Percentiles rank a stretch among this genome's conserved stretches.
phyloP scores from a whole-genome alignment of 1,140 invertebrate genomes.

The Homalodisca vitripennis region DNA sequence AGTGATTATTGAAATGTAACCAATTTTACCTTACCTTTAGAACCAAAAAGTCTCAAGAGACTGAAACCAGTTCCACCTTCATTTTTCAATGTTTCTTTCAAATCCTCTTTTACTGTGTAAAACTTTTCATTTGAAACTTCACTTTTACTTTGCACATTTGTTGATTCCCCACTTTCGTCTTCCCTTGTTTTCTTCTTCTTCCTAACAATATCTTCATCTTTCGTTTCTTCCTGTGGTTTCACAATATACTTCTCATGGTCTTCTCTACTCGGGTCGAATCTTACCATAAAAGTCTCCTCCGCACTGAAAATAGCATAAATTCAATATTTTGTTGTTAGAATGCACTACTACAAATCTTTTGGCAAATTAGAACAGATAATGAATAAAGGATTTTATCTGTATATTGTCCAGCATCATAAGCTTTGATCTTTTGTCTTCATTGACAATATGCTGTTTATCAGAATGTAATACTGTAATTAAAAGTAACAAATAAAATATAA shows the following conservation, averaged over 20 bases:
- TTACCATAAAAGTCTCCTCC: background rate
- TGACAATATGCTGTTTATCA: too few species aligned
- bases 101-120: background rate
- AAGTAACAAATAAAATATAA: too few species aligned
- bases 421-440: too few species aligned
- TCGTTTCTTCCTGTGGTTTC: background rate
- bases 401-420: too few species aligned
- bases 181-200: slow-evolving; percentile 4
- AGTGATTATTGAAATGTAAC: too few species aligned
- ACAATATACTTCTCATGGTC: slow-evolving; percentile 2
- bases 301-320: background rate
- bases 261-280: slow-evolving; percentile 8
- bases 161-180: background rate
- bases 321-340: too few species aligned
- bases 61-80: background rate
- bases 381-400: too few species aligned
- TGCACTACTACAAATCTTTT: too few species aligned
- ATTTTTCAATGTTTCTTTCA: slow-evolving; percentile 1
- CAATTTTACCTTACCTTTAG: slow-evolving; percentile 13
- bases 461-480: too few species aligned
- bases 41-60: slow-evolving; percentile 3
- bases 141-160: background rate
- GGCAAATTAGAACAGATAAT: too few species aligned
- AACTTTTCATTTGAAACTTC: slow-evolving; percentile 1
- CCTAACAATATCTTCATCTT: background rate